Evolutionary conservation across 2,888 invertebrate species (phyloP).

Genomic region (Volucella inflata): DNA sequence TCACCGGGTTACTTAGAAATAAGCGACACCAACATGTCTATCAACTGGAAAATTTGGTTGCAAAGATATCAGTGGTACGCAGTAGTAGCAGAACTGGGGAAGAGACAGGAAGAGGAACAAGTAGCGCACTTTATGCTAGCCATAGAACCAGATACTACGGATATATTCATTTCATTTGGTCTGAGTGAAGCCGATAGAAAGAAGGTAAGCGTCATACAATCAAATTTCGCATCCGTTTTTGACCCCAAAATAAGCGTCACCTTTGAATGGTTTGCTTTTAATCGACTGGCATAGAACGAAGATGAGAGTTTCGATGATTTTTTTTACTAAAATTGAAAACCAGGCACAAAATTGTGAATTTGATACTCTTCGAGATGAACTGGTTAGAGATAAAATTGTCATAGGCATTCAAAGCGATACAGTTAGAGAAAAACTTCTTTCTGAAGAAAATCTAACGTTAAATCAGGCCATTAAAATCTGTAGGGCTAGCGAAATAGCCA

Average conservation of each 20-base stretch:
- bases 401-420: background rate
- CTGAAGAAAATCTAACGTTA: background rate
- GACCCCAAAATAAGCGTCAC: too few relatives aligned
- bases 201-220: conserved; percentile 3
- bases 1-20: background rate
- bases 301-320: too few relatives aligned
- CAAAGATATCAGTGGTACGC: conserved; percentile 9
- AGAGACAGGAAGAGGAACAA: conserved; percentile 4
- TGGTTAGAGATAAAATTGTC: background rate
- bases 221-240: background rate
- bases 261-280: too few relatives aligned
- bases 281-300: too few relatives aligned
- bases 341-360: conserved; percentile 10
- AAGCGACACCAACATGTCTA: background rate
- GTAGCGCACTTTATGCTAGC: background rate
- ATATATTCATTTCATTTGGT: conserved; percentile 1
- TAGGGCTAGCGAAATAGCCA: conserved; percentile 15
- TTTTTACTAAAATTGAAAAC: conserved; percentile 5
- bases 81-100: conserved; percentile 6
- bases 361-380: background rate
- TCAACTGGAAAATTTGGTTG: background rate
- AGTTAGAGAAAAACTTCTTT: conserved; percentile 10
- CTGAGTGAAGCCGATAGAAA: conserved; percentile 1
- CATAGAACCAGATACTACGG: background rate
- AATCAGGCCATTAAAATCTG: conserved; percentile 12